Evolutionary conservation across 2,888 invertebrate species (phyloP).

Genomic region (Argyra leucocephala): DNA sequence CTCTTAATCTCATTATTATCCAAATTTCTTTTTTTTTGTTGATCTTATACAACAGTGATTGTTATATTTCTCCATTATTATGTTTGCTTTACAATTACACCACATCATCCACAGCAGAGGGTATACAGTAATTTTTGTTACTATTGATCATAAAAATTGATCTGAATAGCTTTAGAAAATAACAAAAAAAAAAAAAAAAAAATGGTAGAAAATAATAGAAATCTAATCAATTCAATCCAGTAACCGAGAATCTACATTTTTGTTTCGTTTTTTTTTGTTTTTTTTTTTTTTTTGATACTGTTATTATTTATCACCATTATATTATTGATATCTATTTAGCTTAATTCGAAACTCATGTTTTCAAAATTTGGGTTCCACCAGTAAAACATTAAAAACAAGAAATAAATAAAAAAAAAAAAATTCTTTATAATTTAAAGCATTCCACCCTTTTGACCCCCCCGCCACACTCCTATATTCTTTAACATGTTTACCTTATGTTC

Average conservation of each 20-base stretch:
- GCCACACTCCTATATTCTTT: no score
- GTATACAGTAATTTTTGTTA: background rate
- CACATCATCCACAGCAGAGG: background rate
- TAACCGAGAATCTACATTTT: background rate
- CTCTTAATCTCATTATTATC: background rate
- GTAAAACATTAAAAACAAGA: no score
- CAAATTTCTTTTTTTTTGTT: no score
- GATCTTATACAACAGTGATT: background rate
- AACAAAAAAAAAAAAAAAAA: background rate
- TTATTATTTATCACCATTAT: background rate
- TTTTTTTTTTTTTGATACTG: background rate
- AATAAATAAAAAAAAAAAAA: no score
- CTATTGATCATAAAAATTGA: background rate
- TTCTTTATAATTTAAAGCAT: no score
- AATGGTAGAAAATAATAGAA: background rate
- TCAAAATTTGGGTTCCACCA: background rate
- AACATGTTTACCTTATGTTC: background rate
- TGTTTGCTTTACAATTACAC: background rate
- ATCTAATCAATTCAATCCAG: background rate
- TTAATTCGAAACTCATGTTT: background rate
- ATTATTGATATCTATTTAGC: background rate
- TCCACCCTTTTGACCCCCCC: no score
- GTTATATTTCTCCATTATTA: background rate
- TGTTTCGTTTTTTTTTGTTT: background rate
- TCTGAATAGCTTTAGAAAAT: background rate